Percentiles rank a stretch among this genome's conserved stretches.
phyloP scores from a whole-genome alignment of 2,797 vertebrate genomes.

The Syngnathus rostellatus region DNA sequence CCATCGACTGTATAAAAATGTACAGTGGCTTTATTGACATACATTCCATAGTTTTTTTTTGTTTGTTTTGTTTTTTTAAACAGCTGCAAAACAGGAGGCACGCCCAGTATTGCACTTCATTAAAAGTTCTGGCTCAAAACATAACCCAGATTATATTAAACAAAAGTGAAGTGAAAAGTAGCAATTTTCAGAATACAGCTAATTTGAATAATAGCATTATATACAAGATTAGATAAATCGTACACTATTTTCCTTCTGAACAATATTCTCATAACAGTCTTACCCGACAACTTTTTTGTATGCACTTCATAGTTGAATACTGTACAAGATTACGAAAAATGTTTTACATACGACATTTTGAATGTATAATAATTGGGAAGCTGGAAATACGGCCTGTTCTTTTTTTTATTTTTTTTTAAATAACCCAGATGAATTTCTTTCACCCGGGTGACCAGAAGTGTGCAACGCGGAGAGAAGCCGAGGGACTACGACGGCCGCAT shows the following conservation, averaged over 20 bases:
- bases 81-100: conserved; percentile 99
- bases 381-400: conserved; percentile 76
- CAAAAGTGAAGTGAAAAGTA: conserved; percentile 97
- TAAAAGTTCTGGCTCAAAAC: conserved; percentile 99
- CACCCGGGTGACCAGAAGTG: conserved; percentile 82
- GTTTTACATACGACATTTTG: conserved; percentile 89
- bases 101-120: conserved; percentile 99
- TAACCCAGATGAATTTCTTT: conserved; percentile 52
- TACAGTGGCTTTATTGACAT: conserved; percentile 99
- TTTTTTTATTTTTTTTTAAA: conserved; percentile 37
- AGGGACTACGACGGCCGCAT: conserved; percentile 93
- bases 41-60: conserved; percentile 94
- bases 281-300: conserved; percentile 77
- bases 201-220: conserved; percentile 89
- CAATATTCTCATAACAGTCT: conserved; percentile 91
- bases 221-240: conserved; percentile 95
- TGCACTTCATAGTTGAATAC: conserved; percentile 85
- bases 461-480: conserved; percentile 85
- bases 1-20: conserved; percentile 97
- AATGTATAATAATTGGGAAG: conserved; percentile 76
- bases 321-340: conserved; percentile 97
- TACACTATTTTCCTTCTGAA: conserved; percentile 91
- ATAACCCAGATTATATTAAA: conserved; percentile 97
- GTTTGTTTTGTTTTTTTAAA: conserved; percentile 36
- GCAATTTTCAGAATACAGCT: conserved; percentile 84